Evolutionary conservation across 1,140 invertebrate genomes (phyloP).

Genomic region (Proales similis): DNA sequence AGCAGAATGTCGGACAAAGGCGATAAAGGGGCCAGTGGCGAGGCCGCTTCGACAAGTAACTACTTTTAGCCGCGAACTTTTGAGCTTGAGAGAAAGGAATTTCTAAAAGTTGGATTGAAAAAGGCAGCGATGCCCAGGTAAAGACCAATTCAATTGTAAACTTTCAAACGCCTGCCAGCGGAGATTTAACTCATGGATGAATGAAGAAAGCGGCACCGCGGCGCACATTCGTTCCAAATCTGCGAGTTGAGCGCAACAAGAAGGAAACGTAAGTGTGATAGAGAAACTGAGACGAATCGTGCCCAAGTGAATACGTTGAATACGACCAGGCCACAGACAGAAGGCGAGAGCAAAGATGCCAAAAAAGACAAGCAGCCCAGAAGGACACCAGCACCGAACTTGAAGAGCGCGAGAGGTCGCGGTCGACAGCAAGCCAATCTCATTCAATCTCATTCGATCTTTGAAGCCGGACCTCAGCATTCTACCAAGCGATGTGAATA

Average conservation of each 20-base stretch:
- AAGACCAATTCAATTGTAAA: too few relatives aligned
- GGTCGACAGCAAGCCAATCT: constrained; percentile 20
- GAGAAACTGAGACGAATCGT: not conserved
- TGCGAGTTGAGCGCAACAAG: constrained; percentile 20
- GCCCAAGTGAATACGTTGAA: not conserved
- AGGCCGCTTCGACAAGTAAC: too few relatives aligned
- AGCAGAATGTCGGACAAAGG: too few relatives aligned
- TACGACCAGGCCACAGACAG: constrained; percentile 11
- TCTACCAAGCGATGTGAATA: constrained; percentile 29
- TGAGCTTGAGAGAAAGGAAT: too few relatives aligned
- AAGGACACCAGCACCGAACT: constrained; percentile 10
- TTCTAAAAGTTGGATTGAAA: too few relatives aligned
- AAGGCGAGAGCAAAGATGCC: too few relatives aligned
- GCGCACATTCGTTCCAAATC: constrained; percentile 30
- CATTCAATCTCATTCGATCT: constrained; percentile 36
- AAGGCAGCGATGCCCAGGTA: too few relatives aligned
- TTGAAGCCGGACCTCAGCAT: constrained; percentile 24
- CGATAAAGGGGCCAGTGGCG: too few relatives aligned
- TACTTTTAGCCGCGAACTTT: too few relatives aligned
- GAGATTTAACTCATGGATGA: too few relatives aligned
- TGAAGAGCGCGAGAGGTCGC: constrained; percentile 6
- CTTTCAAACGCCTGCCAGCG: too few relatives aligned
- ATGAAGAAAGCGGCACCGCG: not conserved
- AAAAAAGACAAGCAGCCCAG: constrained; percentile 26
- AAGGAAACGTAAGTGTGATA: constrained; percentile 4